phyloP scores from a whole-genome alignment of 2,113 vertebrate genomes.

The Melospiza melodia region DNA sequence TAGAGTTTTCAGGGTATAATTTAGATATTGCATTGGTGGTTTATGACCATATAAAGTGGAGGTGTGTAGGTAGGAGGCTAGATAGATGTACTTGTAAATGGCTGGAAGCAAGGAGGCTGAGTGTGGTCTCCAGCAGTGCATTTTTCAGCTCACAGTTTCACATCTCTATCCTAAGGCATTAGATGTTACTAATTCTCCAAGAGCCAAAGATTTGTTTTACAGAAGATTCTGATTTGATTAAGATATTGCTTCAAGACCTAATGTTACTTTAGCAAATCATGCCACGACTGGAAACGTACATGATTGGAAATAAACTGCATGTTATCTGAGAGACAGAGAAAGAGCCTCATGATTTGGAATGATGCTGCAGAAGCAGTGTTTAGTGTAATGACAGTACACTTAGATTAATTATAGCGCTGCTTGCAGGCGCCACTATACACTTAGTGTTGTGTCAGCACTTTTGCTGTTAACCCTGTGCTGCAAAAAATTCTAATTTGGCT shows the following conservation, averaged over 20 bases:
- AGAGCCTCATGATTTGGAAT: conserved; percentile 59
- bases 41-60: conserved; percentile 72
- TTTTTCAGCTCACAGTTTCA: conserved; percentile 79
- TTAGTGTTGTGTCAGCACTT: conserved; percentile 66
- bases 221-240: conserved; percentile 79
- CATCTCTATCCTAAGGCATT: conserved; percentile 72
- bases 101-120: conserved; percentile 60
- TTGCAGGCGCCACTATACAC: conserved; percentile 56
- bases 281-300: conserved; percentile 4
- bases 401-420: conserved; percentile 76
- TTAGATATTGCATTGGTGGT: conserved; percentile 63
- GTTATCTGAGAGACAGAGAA: conserved; percentile 58
- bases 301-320: conserved; percentile 71
- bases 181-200: conserved; percentile 76
- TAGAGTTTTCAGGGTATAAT: conserved; percentile 72
- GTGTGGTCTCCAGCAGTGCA: conserved; percentile 54
- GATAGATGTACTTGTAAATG: conserved; percentile 67
- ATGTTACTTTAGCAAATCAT: conserved; percentile 69
- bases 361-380: conserved; percentile 72
- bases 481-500: conserved; percentile 40
- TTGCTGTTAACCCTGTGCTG: conserved; percentile 58
- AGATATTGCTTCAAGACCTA: conserved; percentile 72
- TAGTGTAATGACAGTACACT: conserved; percentile 74
- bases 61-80: conserved; percentile 67
- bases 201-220: conserved; percentile 77